Base-by-base conservation (phyloP, 2,888 invertebrate genomes). In the Pelosia muscerda region DNA sequence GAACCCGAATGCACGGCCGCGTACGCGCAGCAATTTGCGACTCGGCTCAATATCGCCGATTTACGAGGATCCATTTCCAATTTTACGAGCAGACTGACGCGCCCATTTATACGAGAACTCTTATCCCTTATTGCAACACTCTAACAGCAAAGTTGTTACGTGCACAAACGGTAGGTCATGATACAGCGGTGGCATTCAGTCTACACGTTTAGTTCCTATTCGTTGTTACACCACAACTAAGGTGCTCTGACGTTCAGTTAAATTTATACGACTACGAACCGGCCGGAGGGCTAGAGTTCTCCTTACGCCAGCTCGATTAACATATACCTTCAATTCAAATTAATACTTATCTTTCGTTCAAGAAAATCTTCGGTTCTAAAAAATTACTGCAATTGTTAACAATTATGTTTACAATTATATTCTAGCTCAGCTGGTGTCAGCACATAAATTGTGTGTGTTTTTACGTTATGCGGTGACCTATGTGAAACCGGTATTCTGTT, bases 31-130 rank as follows among this genome's bases (percentile, higher is more conserved):
- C 89, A 88, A 91, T 91, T 90, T 90, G 91, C 86, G 85, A 88
- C 86, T 88, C 82, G 80, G 77, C 85, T 90, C 88, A 90, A 88
- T 91, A 89, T 88, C 82, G 82, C 79, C 87, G 89, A 91, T 92
- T 92, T 92, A 91, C 90, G 91, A 91, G 88, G 86, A 91, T 88
- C 86, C 88, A 89, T 91, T 91, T 91, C 85, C 86, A 86, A 91
- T 89, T 92, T 93, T 92, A 92, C 85, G 91, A 91, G 85, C 88
- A 81, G 81, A 82, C 84, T 89, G 87, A 90, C 85, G 84, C 83
- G 86, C 68, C 89, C 89, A 90, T 84, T 85, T 85, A 82, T 82
- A 77, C 72, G 72, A 84, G 90, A 87, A 75, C 90, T 84, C 84
- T 78, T 81, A 83, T 86, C 83, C 82, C 83, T 73, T 26, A 66